A percentile compares a stretch with the other conserved stretches of the same genome.
These are phyloP conservation scores for Drosophila bocqueti DNA, from an alignment of 1,140 invertebrate species.

Conservation along the genomic window DNA sequence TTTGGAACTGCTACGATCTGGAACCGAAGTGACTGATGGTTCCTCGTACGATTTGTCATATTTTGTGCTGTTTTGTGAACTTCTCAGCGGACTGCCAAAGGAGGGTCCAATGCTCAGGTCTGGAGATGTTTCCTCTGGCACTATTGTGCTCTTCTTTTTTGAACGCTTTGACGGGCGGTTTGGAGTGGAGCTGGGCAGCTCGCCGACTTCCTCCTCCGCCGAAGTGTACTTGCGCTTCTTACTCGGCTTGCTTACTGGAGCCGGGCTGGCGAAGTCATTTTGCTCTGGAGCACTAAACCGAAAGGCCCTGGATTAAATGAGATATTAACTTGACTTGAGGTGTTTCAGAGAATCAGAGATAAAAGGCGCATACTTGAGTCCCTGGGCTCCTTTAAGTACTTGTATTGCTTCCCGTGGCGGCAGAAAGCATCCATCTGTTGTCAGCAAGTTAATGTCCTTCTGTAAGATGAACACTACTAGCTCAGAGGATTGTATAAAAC, in stretches of 20 bases:
- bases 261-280: background rate
- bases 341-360: background rate
- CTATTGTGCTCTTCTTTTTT: conserved; percentile 21
- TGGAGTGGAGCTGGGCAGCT: conserved; percentile 34
- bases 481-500: too few relatives aligned
- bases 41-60: background rate
- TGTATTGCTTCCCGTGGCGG: conserved; percentile 63
- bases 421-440: conserved; percentile 61
- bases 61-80: background rate
- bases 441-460: conserved; percentile 57
- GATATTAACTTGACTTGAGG: background rate
- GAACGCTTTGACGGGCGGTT: conserved; percentile 48
- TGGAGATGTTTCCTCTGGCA: background rate
- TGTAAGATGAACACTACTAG: background rate
- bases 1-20: background rate
- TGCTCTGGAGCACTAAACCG: background rate
- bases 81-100: background rate
- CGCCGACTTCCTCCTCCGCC: conserved; percentile 14
- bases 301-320: conserved; percentile 29
- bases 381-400: conserved; percentile 34
- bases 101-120: conserved; percentile 4
- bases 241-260: conserved; percentile 10
- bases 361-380: conserved; percentile 44
- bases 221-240: conserved; percentile 57
- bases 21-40: too few relatives aligned